These are phyloP conservation scores for Ceyx melanurus DNA, from an alignment of 2,113 vertebrate species.

Conservation along the genomic window DNA sequence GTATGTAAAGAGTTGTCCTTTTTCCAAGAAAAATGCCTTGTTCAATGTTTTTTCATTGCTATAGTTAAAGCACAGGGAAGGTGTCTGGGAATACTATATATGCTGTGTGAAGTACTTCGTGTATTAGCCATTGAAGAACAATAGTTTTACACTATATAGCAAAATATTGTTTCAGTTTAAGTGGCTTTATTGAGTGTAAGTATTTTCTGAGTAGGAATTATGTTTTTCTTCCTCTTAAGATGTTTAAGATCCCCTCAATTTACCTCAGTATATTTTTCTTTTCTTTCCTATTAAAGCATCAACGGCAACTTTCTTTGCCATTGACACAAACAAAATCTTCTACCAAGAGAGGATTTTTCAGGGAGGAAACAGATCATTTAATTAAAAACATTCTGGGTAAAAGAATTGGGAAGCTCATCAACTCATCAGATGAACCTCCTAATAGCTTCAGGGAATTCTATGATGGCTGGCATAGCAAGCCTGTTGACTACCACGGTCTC, in stretches of 20 bases:
- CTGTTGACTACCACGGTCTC: constrained; percentile 82
- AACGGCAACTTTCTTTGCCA: constrained; percentile 87
- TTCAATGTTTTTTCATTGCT: neutral
- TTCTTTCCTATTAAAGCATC: constrained; percentile 76
- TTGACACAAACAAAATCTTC: constrained; percentile 80
- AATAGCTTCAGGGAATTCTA: constrained; percentile 80
- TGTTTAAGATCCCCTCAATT: neutral
- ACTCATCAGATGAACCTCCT: constrained; percentile 78
- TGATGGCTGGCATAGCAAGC: constrained; percentile 82
- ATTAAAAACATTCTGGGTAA: constrained; percentile 88
- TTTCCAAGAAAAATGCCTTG: neutral
- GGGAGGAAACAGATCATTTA: constrained; percentile 87
- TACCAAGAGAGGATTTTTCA: constrained; percentile 87
- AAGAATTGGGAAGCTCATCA: constrained; percentile 86
- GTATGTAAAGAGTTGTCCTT: neutral
- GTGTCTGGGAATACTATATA: neutral
- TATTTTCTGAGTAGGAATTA: neutral
- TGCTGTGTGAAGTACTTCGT: neutral
- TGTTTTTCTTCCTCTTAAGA: neutral
- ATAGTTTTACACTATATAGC: neutral
- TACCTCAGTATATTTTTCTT: neutral
- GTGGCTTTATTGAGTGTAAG: neutral
- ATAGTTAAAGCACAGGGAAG: neutral
- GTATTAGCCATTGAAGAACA: neutral
- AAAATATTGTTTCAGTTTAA: neutral